Evolutionary conservation across 1,140 invertebrate genomes (phyloP).

Genomic region (Triops longicaudatus): DNA sequence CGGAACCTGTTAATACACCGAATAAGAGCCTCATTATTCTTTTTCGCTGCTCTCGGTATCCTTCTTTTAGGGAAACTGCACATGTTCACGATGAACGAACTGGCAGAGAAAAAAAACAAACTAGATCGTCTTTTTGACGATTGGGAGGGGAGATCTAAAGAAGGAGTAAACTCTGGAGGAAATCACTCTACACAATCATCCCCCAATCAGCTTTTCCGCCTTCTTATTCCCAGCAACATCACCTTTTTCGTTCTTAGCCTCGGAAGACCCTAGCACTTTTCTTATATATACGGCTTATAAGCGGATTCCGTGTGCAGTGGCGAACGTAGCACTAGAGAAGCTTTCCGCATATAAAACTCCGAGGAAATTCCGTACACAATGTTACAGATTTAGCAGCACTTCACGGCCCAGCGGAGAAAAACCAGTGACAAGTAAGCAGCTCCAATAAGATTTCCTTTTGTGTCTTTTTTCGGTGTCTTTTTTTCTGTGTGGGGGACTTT

Average conservation of each 20-base stretch:
- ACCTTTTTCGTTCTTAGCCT: background rate
- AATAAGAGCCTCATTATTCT: too few relatives aligned
- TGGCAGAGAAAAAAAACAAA: background rate
- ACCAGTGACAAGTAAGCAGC: conserved; percentile 1
- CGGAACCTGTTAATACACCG: background rate
- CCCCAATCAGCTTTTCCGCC: background rate
- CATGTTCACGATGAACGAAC: too few relatives aligned
- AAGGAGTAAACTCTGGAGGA: background rate
- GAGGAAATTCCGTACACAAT: background rate
- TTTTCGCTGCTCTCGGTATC: too few relatives aligned
- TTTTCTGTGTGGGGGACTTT: background rate
- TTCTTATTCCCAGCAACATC: conserved; percentile 7
- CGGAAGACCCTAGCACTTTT: background rate
- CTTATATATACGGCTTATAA: background rate
- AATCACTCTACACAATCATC: conserved; percentile 9
- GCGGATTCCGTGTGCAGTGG: conserved; percentile 9
- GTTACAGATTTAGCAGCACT: conserved; percentile 4
- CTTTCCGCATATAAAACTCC: background rate
- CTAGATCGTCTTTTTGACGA: background rate
- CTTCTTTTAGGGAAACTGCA: too few relatives aligned
- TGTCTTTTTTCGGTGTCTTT: background rate
- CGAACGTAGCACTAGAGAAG: background rate
- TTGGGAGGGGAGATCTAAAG: background rate
- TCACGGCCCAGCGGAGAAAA: background rate
- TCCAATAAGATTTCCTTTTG: background rate